phyloP scores from a whole-genome alignment of 2,113 vertebrate species.

The Ginglymostoma cirratum region DNA sequence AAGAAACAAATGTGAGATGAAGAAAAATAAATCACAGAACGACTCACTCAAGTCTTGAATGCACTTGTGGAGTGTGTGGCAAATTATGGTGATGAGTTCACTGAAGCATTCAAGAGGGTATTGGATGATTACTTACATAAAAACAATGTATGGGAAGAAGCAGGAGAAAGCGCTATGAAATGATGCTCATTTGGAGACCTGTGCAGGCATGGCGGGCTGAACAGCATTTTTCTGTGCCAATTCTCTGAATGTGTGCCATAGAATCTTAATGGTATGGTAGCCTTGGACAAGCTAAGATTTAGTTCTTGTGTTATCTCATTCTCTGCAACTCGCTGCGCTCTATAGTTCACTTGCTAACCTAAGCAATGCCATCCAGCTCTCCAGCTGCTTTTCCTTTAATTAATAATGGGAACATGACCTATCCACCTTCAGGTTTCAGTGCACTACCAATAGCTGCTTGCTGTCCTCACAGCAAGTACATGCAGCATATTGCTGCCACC shows the following conservation, averaged over 20 bases:
- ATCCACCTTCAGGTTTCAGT: not conserved
- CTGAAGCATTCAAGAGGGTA: no score
- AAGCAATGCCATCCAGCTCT: not conserved
- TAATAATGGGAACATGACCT: not conserved
- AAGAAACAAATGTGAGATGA: no score
- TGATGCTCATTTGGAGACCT: no score
- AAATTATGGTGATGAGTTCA: no score
- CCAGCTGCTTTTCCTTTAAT: not conserved
- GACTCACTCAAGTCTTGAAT: no score
- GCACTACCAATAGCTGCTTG: not conserved
- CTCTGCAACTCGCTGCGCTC: not conserved
- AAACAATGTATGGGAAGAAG: no score
- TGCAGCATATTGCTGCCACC: not conserved
- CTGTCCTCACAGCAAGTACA: not conserved
- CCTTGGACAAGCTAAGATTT: not conserved
- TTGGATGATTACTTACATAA: no score
- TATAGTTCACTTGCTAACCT: not conserved
- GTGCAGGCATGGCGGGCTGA: no score
- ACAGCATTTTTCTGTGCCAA: no score
- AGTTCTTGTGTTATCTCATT: not conserved
- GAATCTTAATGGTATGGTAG: not conserved
- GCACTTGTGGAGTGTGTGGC: no score
- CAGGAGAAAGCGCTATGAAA: no score
- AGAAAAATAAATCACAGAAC: no score
- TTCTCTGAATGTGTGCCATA: not conserved